A percentile compares a stretch with the other conserved stretches of the same genome.
Conservation (phyloP, 2,888 invertebrate genomes). For the Aquatica leii region DNA sequence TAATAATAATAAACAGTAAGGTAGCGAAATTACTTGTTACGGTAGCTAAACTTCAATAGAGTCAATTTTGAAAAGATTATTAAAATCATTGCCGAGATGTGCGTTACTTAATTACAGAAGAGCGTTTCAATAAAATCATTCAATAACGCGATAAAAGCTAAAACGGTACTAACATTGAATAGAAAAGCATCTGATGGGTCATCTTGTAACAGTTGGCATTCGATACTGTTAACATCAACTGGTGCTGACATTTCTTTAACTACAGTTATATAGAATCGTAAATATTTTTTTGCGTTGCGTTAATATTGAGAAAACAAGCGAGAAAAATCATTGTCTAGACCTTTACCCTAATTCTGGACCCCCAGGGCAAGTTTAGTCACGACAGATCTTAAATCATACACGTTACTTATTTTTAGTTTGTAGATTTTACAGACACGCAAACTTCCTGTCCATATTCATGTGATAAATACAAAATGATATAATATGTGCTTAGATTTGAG, state of each 20-base stretch:
- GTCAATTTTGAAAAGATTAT: not conserved
- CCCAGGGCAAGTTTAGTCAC: conserved; percentile 23
- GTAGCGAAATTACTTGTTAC: not conserved
- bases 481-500: not conserved
- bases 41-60: conserved; percentile 8
- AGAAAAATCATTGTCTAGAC: conserved; percentile 19
- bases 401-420: conserved; percentile 20
- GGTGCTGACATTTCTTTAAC: too few species aligned
- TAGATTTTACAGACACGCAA: conserved; percentile 22
- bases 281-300: not conserved
- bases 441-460: conserved; percentile 14
- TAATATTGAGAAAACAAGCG: too few species aligned
- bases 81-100: not conserved
- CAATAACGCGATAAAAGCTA: not conserved
- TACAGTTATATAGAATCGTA: not conserved
- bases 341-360: conserved; percentile 23
- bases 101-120: not conserved
- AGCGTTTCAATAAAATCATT: conserved; percentile 1
- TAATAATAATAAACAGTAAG: too few species aligned
- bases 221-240: not conserved
- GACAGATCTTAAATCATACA: conserved; percentile 25
- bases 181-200: conserved; percentile 4
- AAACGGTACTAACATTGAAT: conserved; percentile 9
- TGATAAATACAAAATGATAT: conserved; percentile 5
- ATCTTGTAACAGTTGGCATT: conserved; percentile 7